Conservation (phyloP, 2,888 invertebrate species). For the Seira ritae region DNA sequence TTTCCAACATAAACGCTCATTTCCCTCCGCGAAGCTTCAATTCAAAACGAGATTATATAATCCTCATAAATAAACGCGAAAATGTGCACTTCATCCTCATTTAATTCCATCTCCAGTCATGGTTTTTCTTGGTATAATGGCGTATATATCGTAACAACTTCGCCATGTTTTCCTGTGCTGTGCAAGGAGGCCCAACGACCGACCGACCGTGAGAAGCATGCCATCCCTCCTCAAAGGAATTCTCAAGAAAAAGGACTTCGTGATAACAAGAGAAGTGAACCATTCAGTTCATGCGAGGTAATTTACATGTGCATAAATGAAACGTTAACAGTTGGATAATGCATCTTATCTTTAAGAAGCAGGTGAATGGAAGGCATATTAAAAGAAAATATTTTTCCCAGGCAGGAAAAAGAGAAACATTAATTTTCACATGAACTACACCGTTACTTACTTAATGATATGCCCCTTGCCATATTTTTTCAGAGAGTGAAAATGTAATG, state of each 20-base stretch:
- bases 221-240: not conserved
- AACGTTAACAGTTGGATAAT: not conserved
- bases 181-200: too few relatives aligned
- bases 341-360: not conserved
- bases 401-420: not conserved
- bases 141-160: not conserved
- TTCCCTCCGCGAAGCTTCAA: not conserved
- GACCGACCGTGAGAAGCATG: not conserved
- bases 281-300: not conserved
- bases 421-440: constrained; percentile 3
- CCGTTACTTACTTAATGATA: too few relatives aligned
- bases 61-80: not conserved
- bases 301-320: constrained; percentile 6
- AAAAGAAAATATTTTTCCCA: not conserved
- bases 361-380: constrained; percentile 2
- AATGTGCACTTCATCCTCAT: not conserved
- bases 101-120: not conserved
- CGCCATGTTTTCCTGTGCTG: too few relatives aligned
- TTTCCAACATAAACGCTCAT: not conserved
- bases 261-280: not conserved
- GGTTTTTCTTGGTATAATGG: not conserved
- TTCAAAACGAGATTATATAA: not conserved
- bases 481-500: too few relatives aligned
- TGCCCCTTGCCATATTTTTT: too few relatives aligned
- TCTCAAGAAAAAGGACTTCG: not conserved